A percentile compares a stretch with the other conserved stretches of the same genome.
Evolutionary conservation across 30 jellyfish, hydroid and myxozoan genomes (phyloP).

Genomic region (Nemopilema nomurai): DNA sequence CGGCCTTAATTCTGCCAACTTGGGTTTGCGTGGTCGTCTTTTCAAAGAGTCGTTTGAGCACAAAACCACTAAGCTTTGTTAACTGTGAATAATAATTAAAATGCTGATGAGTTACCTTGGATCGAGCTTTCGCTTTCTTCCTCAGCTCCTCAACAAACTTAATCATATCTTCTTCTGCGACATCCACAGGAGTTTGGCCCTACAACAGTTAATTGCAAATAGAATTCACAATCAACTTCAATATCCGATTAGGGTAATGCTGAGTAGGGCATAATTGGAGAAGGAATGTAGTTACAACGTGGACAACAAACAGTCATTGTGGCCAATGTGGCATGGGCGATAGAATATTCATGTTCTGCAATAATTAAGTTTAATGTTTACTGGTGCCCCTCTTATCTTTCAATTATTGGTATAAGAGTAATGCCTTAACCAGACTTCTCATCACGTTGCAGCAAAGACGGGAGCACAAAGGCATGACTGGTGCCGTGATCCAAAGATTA

Average conservation of each 20-base stretch:
- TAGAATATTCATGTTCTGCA: too few species aligned
- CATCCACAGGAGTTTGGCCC: slow-evolving; percentile 96
- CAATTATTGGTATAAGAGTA: too few species aligned
- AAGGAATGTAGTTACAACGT: not conserved
- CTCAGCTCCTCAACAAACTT: slow-evolving; percentile 81
- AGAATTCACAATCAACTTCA: not conserved
- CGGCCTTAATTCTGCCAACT: not conserved
- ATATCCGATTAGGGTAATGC: not conserved
- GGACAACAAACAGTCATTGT: not conserved
- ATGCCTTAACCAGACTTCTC: too few species aligned
- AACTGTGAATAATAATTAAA: not conserved
- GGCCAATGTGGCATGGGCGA: too few species aligned
- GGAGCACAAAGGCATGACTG: not conserved
- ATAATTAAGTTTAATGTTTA: too few species aligned
- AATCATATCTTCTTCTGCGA: slow-evolving; percentile 85
- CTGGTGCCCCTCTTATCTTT: too few species aligned
- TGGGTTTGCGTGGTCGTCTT: not conserved
- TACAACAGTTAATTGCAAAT: slow-evolving; percentile 7
- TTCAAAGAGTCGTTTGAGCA: not conserved
- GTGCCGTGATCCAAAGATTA: too few species aligned
- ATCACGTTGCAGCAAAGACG: too few species aligned
- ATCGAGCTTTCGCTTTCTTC: slow-evolving; percentile 69
- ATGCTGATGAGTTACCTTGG: slow-evolving; percentile 52
- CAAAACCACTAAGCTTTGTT: not conserved
- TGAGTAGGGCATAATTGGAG: not conserved